These are phyloP conservation scores for Tenthredo amoena DNA, from an alignment of 2,888 invertebrate genomes.

Conservation along the genomic window DNA sequence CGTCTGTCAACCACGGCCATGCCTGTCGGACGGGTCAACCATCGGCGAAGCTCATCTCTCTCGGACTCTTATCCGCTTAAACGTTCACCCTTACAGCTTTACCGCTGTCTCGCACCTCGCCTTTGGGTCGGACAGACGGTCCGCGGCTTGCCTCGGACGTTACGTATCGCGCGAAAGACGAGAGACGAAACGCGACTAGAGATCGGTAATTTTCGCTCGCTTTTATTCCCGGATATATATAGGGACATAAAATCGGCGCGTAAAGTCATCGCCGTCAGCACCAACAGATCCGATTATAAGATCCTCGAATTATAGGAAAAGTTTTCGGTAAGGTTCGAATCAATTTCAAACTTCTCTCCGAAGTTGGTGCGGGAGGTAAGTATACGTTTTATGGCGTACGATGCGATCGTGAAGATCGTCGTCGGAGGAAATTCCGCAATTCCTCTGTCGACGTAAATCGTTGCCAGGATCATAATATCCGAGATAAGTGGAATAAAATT, in stretches of 20 bases:
- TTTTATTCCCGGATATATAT: not conserved
- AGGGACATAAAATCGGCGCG: not conserved
- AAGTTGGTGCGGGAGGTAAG: not conserved
- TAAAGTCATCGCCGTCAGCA: not conserved
- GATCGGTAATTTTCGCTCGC: not conserved
- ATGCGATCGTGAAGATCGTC: slow-evolving; percentile 3
- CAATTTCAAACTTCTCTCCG: slow-evolving; percentile 1
- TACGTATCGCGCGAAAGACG: not conserved
- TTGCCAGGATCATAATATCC: not conserved
- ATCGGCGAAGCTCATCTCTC: slow-evolving; percentile 28
- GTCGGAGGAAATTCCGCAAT: not conserved
- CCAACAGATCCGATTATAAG: not conserved
- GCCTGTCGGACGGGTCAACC: not conserved
- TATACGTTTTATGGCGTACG: not conserved
- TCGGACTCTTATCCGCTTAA: slow-evolving; percentile 35
- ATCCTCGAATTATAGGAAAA: slow-evolving; percentile 19
- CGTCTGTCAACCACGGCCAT: slow-evolving; percentile 9
- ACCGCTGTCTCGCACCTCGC: not conserved
- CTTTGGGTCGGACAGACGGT: not conserved
- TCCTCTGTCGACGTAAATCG: not conserved
- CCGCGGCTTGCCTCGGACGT: not conserved
- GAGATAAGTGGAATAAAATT: not conserved
- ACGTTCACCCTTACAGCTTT: not conserved
- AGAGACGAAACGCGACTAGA: not conserved
- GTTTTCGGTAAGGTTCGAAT: slow-evolving; percentile 8